Percentiles rank a stretch among this genome's conserved stretches.
These are phyloP conservation scores for Brachionichthys hirsutus DNA, from an alignment of 2,113 vertebrate species.

Conservation along the genomic window DNA sequence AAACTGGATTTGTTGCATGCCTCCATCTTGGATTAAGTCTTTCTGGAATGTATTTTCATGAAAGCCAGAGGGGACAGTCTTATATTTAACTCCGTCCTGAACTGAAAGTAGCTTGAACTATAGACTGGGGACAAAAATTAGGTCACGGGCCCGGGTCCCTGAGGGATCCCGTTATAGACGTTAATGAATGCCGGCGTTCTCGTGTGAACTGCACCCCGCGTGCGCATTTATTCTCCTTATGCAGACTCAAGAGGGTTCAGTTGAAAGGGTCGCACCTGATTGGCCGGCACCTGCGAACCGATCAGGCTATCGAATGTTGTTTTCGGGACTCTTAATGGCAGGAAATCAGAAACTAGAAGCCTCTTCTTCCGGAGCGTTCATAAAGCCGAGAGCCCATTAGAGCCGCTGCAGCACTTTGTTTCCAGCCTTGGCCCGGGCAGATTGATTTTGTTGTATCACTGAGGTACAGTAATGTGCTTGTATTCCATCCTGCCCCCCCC, in stretches of 20 bases:
- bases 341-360: conserved; percentile 14
- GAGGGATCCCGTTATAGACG: background rate
- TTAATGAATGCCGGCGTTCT: conserved; percentile 19
- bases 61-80: background rate
- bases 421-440: conserved; percentile 41
- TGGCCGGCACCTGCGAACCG: too few species aligned
- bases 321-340: too few species aligned
- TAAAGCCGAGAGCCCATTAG: conserved; percentile 5
- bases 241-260: conserved; percentile 2
- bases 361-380: background rate
- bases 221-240: background rate
- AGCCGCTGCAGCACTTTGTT: conserved; percentile 40
- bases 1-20: too few species aligned
- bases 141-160: conserved; percentile 22
- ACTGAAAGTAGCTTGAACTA: conserved; percentile 15
- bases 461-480: conserved; percentile 60
- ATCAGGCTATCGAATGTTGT: too few species aligned
- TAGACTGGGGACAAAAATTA: conserved; percentile 16
- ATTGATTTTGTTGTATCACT: conserved; percentile 57
- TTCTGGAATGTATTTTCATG: background rate
- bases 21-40: too few species aligned
- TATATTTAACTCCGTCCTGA: background rate
- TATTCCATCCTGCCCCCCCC: conserved; percentile 15
- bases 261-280: too few species aligned
- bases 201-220: background rate